Evolutionary conservation across 2,113 vertebrate genomes (phyloP).

Genomic region (Reinhardtius hippoglossoides): DNA sequence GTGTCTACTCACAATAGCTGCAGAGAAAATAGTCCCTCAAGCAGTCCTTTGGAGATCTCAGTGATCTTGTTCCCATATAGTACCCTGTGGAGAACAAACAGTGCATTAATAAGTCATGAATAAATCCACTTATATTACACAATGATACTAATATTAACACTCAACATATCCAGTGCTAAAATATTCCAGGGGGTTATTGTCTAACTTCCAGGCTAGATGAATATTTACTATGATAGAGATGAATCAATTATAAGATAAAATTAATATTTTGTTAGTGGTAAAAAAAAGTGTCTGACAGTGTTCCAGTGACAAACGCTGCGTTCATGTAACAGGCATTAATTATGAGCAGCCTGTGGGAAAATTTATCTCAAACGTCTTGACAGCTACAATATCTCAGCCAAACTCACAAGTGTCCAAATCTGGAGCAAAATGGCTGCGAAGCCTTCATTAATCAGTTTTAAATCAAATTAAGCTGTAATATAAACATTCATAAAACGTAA

Average conservation of each 20-base stretch:
- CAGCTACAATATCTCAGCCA: neutral
- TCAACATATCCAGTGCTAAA: neutral
- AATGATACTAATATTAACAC: neutral
- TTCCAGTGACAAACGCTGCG: neutral
- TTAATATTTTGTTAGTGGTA: neutral
- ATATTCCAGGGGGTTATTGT: neutral
- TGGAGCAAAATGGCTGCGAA: slow-evolving; percentile 2
- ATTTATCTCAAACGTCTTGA: neutral
- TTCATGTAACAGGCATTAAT: slow-evolving; percentile 2
- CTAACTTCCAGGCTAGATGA: neutral
- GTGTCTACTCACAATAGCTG: slow-evolving; percentile 93
- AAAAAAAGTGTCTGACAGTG: neutral
- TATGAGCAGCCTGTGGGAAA: neutral
- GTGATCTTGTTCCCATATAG: slow-evolving; percentile 99
- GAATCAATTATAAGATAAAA: neutral
- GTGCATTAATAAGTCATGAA: slow-evolving; percentile 24
- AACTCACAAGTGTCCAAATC: neutral
- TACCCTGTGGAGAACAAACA: slow-evolving; percentile 84
- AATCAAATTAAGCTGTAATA: neutral
- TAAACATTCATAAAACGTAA: neutral
- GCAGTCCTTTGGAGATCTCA: slow-evolving; percentile 95
- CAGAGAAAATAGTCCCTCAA: slow-evolving; percentile 96
- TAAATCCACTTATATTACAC: slow-evolving; percentile 1
- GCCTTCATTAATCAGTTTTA: neutral
- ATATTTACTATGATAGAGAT: neutral